Percentiles rank a stretch among this genome's conserved stretches.
Evolutionary conservation across 1,140 invertebrate species (phyloP).

Genomic region (Pogonomyrmex californicus): DNA sequence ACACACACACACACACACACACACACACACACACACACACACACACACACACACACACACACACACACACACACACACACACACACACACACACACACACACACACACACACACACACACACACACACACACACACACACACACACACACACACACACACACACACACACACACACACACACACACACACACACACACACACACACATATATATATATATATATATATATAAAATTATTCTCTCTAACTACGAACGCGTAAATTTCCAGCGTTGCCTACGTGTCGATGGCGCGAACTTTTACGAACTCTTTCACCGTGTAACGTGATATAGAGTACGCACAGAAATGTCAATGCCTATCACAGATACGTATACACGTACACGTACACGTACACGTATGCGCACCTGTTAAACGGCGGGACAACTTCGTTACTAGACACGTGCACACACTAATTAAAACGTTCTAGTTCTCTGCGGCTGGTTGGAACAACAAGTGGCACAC

Average conservation of each 20-base stretch:
- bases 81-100: no score
- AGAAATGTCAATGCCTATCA: constrained; percentile 54
- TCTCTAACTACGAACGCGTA: constrained; percentile 16
- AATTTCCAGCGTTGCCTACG: constrained; percentile 1
- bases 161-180: no score
- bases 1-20: no score
- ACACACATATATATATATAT: no score
- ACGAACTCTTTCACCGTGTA: constrained; percentile 31
- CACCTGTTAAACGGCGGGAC: constrained; percentile 33
- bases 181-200: no score
- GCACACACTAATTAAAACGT: constrained; percentile 51
- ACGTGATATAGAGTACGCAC: not conserved
- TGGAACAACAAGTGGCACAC: constrained; percentile 50
- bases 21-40: no score
- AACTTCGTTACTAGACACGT: constrained; percentile 41
- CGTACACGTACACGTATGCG: not conserved
- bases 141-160: no score
- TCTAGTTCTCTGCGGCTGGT: constrained; percentile 36
- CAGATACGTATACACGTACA: no score
- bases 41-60: no score
- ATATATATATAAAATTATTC: not conserved
- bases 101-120: no score
- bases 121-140: no score
- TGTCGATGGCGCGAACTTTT: not conserved
- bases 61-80: no score